Conservation (phyloP, 2,797 vertebrate species). For the Hozukius guyotensis region DNA sequence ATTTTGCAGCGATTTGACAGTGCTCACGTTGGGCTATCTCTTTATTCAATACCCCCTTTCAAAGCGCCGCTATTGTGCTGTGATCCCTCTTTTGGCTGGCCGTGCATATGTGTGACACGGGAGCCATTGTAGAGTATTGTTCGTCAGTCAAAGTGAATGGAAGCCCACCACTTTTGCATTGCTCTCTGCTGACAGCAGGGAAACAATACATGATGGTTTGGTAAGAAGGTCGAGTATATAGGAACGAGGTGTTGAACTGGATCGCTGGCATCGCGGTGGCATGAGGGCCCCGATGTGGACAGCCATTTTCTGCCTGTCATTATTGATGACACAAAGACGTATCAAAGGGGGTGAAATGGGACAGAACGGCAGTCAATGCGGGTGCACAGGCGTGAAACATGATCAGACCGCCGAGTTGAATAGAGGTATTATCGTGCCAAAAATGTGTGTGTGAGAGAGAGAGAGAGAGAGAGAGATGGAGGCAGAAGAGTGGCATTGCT, state of each 20-base stretch:
- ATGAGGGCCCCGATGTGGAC: slow-evolving; percentile 25
- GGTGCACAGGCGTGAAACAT: slow-evolving; percentile 70
- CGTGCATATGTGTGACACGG: slow-evolving; percentile 20
- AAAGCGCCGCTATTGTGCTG: slow-evolving; percentile 47
- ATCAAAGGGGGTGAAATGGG: slow-evolving; percentile 57
- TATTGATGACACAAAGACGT: slow-evolving; percentile 58
- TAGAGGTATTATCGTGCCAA: slow-evolving; percentile 65
- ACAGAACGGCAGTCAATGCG: slow-evolving; percentile 54
- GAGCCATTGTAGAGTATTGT: slow-evolving; percentile 35
- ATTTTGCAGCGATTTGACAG: slow-evolving; percentile 30
- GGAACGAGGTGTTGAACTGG: slow-evolving; percentile 19
- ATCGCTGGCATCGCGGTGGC: slow-evolving; percentile 26
- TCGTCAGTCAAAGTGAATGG: slow-evolving; percentile 52
- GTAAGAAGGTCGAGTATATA: background rate
- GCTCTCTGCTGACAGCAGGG: slow-evolving; percentile 42
- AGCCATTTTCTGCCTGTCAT: slow-evolving; percentile 63
- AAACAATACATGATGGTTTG: slow-evolving; percentile 14
- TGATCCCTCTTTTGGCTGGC: slow-evolving; percentile 60
- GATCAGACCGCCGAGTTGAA: slow-evolving; percentile 70
- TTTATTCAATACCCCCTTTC: slow-evolving; percentile 43
- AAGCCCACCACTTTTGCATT: slow-evolving; percentile 26
- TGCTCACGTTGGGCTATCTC: slow-evolving; percentile 38
- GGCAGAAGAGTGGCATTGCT: slow-evolving; percentile 63
- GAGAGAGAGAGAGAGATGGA: slow-evolving; percentile 12
- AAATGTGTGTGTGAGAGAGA: background rate